A percentile compares a stretch with the other conserved stretches of the same genome.
phyloP scores from a whole-genome alignment of 2,797 vertebrate genomes.

The Karalla daura region DNA sequence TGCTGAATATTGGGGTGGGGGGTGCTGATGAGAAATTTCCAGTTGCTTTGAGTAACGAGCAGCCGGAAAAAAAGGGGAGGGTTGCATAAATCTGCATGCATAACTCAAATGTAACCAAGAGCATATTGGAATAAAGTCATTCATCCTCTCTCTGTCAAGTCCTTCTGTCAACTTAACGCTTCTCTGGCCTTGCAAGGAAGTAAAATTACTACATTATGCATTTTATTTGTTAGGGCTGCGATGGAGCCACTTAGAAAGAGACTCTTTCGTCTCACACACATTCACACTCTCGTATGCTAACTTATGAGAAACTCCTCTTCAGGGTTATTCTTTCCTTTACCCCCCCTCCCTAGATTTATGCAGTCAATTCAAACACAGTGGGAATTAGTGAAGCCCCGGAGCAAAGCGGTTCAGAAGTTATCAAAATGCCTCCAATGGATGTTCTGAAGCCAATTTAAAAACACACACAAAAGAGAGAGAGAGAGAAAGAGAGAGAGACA shows the following conservation, averaged over 20 bases:
- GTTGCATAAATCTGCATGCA: conserved; percentile 73
- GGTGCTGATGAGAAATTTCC: conserved; percentile 51
- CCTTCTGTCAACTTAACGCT: conserved; percentile 43
- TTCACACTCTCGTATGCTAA: conserved; percentile 18
- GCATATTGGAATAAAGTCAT: conserved; percentile 59
- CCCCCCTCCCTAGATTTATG: conserved; percentile 49
- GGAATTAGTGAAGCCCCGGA: conserved; percentile 49
- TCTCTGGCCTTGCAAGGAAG: conserved; percentile 40
- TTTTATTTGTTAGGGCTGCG: conserved; percentile 55
- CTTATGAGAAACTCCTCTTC: conserved; percentile 37
- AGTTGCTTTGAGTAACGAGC: conserved; percentile 66
- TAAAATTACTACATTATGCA: conserved; percentile 65
- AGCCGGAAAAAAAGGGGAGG: conserved; percentile 33
- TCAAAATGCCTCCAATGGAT: conserved; percentile 45
- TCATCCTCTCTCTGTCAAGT: conserved; percentile 57
- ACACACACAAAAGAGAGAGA: not conserved
- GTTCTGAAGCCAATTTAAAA: conserved; percentile 29
- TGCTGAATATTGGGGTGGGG: conserved; percentile 29
- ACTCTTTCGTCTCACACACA: conserved; percentile 17
- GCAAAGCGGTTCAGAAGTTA: conserved; percentile 55
- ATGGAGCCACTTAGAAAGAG: conserved; percentile 26
- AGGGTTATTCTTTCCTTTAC: conserved; percentile 29
- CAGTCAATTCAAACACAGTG: conserved; percentile 59
- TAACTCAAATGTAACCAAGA: conserved; percentile 56
- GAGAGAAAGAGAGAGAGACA: too few species aligned